Evolutionary conservation across 2,888 invertebrate species (phyloP).

Genomic region (Shargacucullia verbasci): DNA sequence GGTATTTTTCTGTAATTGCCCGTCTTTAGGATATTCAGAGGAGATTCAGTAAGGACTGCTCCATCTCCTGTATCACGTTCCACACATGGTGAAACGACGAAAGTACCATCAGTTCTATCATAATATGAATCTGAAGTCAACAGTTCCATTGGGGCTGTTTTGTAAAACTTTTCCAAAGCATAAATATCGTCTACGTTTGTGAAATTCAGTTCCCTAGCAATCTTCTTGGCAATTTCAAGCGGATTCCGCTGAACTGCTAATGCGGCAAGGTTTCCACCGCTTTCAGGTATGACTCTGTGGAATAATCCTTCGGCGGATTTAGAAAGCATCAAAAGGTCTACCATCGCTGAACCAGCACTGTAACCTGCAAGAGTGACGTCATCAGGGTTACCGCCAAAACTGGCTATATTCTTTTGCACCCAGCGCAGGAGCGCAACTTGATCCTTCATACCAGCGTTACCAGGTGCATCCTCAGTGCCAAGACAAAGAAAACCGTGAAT

Average conservation of each 20-base stretch:
- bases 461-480: slow-evolving; percentile 65
- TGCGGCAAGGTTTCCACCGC: slow-evolving; percentile 62
- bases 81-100: slow-evolving; percentile 58
- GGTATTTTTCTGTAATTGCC: slow-evolving; percentile 65
- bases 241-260: slow-evolving; percentile 66
- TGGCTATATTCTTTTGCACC: slow-evolving; percentile 70
- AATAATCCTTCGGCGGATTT: slow-evolving; percentile 64
- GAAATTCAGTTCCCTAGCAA: slow-evolving; percentile 60
- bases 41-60: slow-evolving; percentile 63
- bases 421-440: slow-evolving; percentile 68
- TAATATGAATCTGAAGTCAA: slow-evolving; percentile 53
- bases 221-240: slow-evolving; percentile 60
- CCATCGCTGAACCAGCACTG: slow-evolving; percentile 66
- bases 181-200: slow-evolving; percentile 62
- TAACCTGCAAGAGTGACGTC: slow-evolving; percentile 69
- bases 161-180: slow-evolving; percentile 70
- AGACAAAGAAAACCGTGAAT: slow-evolving; percentile 66
- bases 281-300: slow-evolving; percentile 68
- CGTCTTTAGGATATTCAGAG: slow-evolving; percentile 62
- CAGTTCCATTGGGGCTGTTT: slow-evolving; percentile 55
- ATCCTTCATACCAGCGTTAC: slow-evolving; percentile 75
- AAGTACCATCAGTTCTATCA: slow-evolving; percentile 46
- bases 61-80: slow-evolving; percentile 59
- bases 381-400: slow-evolving; percentile 70
- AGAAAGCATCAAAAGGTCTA: slow-evolving; percentile 67